Evolutionary conservation across 2,888 invertebrate genomes (phyloP), one percentile per base, ranked within the genome.

Genomic region (Scaptomyza caliginosa): DNA sequence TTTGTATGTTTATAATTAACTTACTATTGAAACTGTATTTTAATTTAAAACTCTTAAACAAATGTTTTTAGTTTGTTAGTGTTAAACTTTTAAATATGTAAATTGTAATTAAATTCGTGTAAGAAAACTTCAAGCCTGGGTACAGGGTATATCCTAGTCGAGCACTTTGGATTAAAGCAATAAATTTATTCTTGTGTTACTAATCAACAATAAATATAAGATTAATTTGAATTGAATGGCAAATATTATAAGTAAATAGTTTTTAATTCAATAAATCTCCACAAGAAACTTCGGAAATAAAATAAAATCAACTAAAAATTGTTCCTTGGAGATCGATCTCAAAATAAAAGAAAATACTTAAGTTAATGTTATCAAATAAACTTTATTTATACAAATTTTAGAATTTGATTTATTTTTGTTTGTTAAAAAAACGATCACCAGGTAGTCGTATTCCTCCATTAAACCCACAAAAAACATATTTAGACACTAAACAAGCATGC

Each of bases 361-460:
- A 28, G 42, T 19, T 26, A 68, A 52, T 70, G 45, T 71, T 71
- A 59, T 76, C 36, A 67, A 74, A 76, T 74, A 74, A 71, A 76
- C 49, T 71, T 63, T 71, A 71, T 76, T 75, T 59, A 64, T 60
- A 60, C 50, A 76, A 67, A 49, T 55, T 45, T 50, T 32, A 50
- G 8, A 34, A n/a, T 30, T 30, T 7, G 16, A 38, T 46, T 45
- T 45, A 3, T 62, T 34, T 49, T 52, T 49, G n/a, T n/a, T n/a
- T n/a, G n/a, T n/a, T n/a, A n/a, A 21, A 49, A 48, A 57, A 65
- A 67, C 45, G 70, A 50, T 67, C 67, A 86, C 69, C 78, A 84
- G 81, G 81, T 82, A 82, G 81, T 82, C 81, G 81, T 64, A 64
- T 49, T 76, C 62, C 58, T 67, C 50, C 58, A 59, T 66, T 55